Evolutionary conservation across 1,140 invertebrate species (phyloP), one percentile per base, ranked within the genome.

Genomic region (Panulirus ornatus): DNA sequence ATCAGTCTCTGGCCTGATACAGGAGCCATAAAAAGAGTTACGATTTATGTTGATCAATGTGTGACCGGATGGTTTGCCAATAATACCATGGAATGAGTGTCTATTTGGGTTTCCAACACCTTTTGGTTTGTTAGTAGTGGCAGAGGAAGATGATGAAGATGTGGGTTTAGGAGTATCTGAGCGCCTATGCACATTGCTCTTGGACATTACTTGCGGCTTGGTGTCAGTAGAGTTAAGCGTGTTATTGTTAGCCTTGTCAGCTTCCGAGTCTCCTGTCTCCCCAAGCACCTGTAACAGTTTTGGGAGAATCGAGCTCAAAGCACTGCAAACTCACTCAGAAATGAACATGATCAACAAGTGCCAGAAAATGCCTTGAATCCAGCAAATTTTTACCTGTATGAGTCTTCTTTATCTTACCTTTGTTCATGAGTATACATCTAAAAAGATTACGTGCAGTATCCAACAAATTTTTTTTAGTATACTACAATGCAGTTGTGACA

Each of bases 181-280:
- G 70, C n/a, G 66, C 79, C 87, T 89, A 89, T 89, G 79, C 79
- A 84, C 79, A 75, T 51, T 54, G 71, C 70, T 75, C 47, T 89
- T 38, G 81, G 87, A 84, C 79, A 89, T 89, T 89, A 89, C 79
- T 89, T 89, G 87, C 81, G 71, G 81, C 87, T 89, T 82, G 87
- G 66, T 75, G 79, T 89, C 87, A 83, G 79, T 83, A 71, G 87
- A 36, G 71, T 84, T 89, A 73, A 89, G 87, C 47, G 87, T 89
- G 79, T 89, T 89, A 89, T 89, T 89, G 79, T 89, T 89, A 54
- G 78, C 87, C 87, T 73, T 89, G 87, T 89, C 87, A 63, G 87
- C 87, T 58, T 89, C 87, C 87, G 81, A 89, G 47, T 89, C 79
- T 83, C 87, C 78, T 51, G 42, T 89, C 81, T 89, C 87, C 19